Evolutionary conservation across 2,797 vertebrate species (phyloP).

Genomic region (Cygnus olor): DNA sequence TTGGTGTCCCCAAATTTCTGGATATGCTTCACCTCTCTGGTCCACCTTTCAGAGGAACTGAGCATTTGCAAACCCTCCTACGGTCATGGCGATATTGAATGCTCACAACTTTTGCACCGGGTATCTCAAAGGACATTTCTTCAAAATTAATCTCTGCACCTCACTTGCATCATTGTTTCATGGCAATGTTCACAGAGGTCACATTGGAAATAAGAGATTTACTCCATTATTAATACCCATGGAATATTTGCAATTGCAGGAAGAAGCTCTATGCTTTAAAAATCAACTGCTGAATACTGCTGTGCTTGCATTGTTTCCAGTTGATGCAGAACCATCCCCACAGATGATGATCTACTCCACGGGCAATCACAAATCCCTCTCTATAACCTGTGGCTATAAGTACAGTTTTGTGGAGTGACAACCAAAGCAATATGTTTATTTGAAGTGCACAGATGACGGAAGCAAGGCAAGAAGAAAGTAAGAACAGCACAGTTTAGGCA

Average conservation of each 20-base stretch:
- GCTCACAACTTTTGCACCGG: not conserved
- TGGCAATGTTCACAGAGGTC: not conserved
- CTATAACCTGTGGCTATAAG: not conserved
- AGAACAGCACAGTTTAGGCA: not conserved
- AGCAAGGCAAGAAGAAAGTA: not conserved
- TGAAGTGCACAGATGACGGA: not conserved
- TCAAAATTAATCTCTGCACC: not conserved
- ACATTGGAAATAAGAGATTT: not conserved
- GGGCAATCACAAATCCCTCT: not conserved
- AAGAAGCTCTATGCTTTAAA: not conserved
- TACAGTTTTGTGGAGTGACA: not conserved
- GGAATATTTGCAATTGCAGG: not conserved
- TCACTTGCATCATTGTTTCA: not conserved
- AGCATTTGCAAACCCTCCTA: not conserved
- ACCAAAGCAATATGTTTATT: not conserved
- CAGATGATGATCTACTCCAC: not conserved
- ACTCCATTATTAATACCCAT: not conserved
- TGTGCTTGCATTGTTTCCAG: not conserved
- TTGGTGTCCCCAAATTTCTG: not conserved
- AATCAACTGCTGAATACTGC: not conserved
- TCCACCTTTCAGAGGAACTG: not conserved
- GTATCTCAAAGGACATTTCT: not conserved
- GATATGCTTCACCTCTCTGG: not conserved
- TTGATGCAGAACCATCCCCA: not conserved
- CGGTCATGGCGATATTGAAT: fast-evolving